Evolutionary conservation across 2,113 vertebrate genomes (phyloP).

Genomic region (Pangasianodon hypophthalmus): DNA sequence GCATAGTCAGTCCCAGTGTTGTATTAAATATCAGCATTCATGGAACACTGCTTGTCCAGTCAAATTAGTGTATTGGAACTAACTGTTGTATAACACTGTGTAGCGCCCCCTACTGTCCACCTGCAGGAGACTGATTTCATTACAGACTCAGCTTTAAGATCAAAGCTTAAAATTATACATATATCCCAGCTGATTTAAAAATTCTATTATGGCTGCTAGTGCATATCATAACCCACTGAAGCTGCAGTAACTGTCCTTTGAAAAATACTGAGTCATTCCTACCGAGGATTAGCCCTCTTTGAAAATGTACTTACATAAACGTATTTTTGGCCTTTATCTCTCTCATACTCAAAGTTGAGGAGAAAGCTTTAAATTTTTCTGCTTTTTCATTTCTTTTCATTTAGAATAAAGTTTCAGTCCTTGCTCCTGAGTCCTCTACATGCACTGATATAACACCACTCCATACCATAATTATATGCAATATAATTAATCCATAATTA

Average conservation of each 20-base stretch:
- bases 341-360: background rate
- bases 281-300: slow-evolving; percentile 31
- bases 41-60: background rate
- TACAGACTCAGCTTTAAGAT: background rate
- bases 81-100: background rate
- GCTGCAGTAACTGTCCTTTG: slow-evolving; percentile 31
- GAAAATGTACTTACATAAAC: slow-evolving; percentile 7
- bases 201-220: background rate
- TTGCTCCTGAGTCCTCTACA: background rate
- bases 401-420: background rate
- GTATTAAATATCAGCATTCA: background rate
- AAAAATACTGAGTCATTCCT: slow-evolving; percentile 30
- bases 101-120: slow-evolving; percentile 36
- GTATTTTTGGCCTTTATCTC: background rate
- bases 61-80: background rate
- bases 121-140: background rate
- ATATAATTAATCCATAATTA: background rate
- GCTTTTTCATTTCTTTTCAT: background rate
- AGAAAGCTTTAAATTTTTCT: background rate
- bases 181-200: background rate
- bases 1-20: background rate
- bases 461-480: background rate
- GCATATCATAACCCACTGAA: background rate
- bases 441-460: background rate
- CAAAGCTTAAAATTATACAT: background rate